Base-by-base conservation (phyloP, 2,888 invertebrate genomes). In the Ichneumoninae sp. region DNA sequence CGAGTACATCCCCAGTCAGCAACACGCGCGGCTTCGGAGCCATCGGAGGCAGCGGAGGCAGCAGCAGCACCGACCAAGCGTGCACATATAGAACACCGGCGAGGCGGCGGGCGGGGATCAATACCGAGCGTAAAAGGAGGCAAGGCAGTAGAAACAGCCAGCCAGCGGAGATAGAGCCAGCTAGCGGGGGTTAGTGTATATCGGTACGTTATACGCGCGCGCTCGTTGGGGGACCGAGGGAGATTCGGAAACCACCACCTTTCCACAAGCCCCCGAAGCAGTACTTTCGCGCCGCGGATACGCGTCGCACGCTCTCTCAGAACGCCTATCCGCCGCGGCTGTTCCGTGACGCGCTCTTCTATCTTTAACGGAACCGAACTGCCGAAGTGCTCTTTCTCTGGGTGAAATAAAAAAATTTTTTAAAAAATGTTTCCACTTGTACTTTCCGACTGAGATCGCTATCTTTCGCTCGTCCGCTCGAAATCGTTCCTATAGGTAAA, bases 211-310 rank as follows among this genome's bases (percentile, higher is more conserved):
- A 69, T 50, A 57, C 70, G 70, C 52, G 69, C 52, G 50, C 47
- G 47, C 66, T 65, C 26, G 10, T 50, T 26, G 26, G 22, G 75
- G 33, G 6, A 30, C 16, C 22, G 72, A 8, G 13, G 50, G 47
- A 52, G 40, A 66, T 40, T 36, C 16, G 10, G 16, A 36, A 79
- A 81, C 84, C 80, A 84, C 87, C 90, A 86, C 89, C 87, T 84
- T 87, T 88, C 86, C 52, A 82, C 87, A 79, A 85, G 19, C 52
- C 60, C 30, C 36, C 69, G 88, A 87, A 89, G 86, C 90, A 92
- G 91, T 91, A 90, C 78, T 89, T 89, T 91, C 91, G 91, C 91
- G 91, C 89, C 91, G 90, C 89, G 90, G 87, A 88, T 85, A 90
- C 91, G 90, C 91, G 90, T 85, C 89, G 89, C 90, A 91, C 88